Conservation (phyloP, 2,113 vertebrate species). For the Antechinus flavipes region DNA sequence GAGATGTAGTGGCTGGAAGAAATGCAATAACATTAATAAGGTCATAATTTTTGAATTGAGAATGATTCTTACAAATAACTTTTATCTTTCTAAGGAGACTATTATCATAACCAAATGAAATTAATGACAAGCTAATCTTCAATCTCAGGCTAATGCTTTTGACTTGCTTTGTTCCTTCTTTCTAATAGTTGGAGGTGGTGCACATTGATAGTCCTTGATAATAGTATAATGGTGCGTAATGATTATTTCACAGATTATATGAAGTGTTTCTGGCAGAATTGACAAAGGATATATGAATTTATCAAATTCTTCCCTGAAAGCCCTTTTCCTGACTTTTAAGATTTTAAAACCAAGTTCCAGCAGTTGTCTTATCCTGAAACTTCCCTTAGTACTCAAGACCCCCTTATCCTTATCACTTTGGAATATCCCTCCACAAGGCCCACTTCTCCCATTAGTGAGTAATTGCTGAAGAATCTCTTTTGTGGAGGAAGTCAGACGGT, state of each 20-base stretch:
- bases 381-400: neutral
- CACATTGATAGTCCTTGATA: neutral
- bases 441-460: neutral
- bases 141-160: constrained; percentile 3
- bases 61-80: constrained; percentile 43
- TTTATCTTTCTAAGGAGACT: constrained; percentile 30
- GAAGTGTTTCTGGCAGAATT: neutral
- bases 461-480: neutral
- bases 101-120: constrained; percentile 2
- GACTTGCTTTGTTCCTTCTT: constrained; percentile 17
- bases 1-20: neutral
- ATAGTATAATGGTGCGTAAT: neutral
- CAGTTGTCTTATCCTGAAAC: neutral
- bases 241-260: neutral
- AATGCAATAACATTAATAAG: constrained; percentile 11
- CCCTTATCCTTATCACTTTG: neutral
- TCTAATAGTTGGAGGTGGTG: constrained; percentile 29
- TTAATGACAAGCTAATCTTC: neutral
- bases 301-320: neutral
- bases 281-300: neutral
- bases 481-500: neutral
- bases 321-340: neutral
- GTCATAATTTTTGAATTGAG: constrained; percentile 52
- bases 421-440: neutral
- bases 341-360: neutral